Conservation (phyloP, 1,140 invertebrate species). For the Ruditapes philippinarum region DNA sequence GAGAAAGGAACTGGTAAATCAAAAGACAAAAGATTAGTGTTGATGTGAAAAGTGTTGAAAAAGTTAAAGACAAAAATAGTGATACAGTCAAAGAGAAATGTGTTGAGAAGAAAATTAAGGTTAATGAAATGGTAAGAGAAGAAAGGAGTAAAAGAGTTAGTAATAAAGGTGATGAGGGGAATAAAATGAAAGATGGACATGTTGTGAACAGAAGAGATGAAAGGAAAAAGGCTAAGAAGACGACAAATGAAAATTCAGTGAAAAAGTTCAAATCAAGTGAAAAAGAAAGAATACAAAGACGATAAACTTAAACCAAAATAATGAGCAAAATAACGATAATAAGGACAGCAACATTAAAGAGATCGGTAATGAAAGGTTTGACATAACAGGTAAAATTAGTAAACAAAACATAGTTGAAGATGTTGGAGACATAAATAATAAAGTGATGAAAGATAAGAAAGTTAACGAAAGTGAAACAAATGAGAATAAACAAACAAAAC, state of each 20-base stretch:
- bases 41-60: too few species aligned
- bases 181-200: not conserved
- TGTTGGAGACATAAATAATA: too few species aligned
- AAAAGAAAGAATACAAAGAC: not conserved
- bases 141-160: too few species aligned
- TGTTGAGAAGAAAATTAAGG: too few species aligned
- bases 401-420: not conserved
- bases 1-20: too few species aligned
- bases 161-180: not conserved
- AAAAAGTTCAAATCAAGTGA: not conserved
- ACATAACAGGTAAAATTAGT: not conserved
- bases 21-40: too few species aligned
- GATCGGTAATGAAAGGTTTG: not conserved
- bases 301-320: too few species aligned
- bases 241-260: too few species aligned
- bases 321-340: not conserved
- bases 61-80: not conserved
- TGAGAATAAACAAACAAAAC: not conserved
- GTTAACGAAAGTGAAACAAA: not conserved
- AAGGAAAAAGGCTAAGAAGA: too few species aligned
- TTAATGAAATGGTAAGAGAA: too few species aligned
- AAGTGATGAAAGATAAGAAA: not conserved
- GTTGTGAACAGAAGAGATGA: too few species aligned
- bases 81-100: too few species aligned
- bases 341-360: not conserved